Percentiles rank a stretch among this genome's conserved stretches.
phyloP scores from a whole-genome alignment of 2,888 invertebrate species.

The Hymenopus coronatus region DNA sequence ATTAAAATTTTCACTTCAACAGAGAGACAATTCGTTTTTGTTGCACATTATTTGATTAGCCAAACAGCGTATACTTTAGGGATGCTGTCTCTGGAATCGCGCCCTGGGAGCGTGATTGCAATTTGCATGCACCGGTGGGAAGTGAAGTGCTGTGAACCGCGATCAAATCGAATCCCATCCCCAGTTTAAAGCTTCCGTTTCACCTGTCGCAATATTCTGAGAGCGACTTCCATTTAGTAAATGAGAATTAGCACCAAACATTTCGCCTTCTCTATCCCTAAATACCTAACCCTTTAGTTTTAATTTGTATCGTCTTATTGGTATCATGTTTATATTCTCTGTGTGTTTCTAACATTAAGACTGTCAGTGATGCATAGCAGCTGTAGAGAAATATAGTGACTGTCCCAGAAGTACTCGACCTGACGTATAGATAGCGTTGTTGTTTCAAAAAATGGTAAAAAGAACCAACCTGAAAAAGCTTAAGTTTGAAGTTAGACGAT shows the following conservation, averaged over 20 bases:
- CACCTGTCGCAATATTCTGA: neutral
- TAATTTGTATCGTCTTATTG: too few relatives aligned
- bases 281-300: too few relatives aligned
- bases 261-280: too few relatives aligned
- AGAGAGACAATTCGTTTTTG: neutral
- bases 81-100: neutral
- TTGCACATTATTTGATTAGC: neutral
- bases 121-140: neutral
- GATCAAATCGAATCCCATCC: neutral
- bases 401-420: too few relatives aligned
- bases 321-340: too few relatives aligned
- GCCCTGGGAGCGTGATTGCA: neutral
- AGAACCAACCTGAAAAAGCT: too few relatives aligned
- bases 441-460: too few relatives aligned
- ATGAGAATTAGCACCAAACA: neutral
- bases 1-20: neutral
- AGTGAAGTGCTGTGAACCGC: neutral
- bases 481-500: too few relatives aligned
- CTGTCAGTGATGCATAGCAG: too few relatives aligned
- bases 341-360: too few relatives aligned
- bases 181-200: neutral
- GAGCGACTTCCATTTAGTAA: neutral
- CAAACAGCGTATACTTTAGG: neutral
- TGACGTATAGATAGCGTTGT: too few relatives aligned
- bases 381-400: too few relatives aligned